phyloP scores from a whole-genome alignment of 2,797 vertebrate genomes.

The Rhinophrynus dorsalis region DNA sequence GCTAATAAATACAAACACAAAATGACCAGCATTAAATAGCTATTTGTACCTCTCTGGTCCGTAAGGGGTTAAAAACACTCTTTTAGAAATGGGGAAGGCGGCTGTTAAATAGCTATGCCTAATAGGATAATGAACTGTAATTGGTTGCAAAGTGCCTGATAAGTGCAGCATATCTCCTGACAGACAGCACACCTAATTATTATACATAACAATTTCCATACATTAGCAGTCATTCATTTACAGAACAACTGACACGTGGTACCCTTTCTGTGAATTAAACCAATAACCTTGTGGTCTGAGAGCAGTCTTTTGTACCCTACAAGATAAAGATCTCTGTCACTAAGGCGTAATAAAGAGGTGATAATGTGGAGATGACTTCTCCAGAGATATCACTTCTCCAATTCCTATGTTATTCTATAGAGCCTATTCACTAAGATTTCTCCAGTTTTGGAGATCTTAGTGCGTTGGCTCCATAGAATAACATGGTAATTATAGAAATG shows the following conservation, averaged over 20 bases:
- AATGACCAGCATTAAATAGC: too few species aligned
- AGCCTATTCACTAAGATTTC: too few species aligned
- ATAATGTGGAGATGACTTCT: too few species aligned
- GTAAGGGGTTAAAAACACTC: neutral
- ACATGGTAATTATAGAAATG: too few species aligned
- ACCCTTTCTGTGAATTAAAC: slow-evolving; percentile 2
- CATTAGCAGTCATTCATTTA: slow-evolving; percentile 31
- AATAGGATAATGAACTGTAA: slow-evolving; percentile 45
- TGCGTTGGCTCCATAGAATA: too few species aligned
- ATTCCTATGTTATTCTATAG: too few species aligned
- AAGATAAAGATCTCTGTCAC: neutral
- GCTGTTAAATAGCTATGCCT: slow-evolving; percentile 2
- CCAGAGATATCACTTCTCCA: too few species aligned
- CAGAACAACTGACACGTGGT: neutral
- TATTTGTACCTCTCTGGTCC: too few species aligned
- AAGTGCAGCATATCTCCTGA: slow-evolving; percentile 3
- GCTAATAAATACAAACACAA: too few species aligned
- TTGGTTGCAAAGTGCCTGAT: slow-evolving; percentile 28
- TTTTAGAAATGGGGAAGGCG: neutral
- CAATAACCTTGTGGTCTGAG: neutral
- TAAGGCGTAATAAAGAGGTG: too few species aligned
- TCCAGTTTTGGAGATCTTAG: too few species aligned
- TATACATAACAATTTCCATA: slow-evolving; percentile 17
- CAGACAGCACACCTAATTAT: slow-evolving; percentile 18
- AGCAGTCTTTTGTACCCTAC: neutral